Base-by-base conservation (phyloP, 2,797 vertebrate species). In the Tragopan temminckii region DNA sequence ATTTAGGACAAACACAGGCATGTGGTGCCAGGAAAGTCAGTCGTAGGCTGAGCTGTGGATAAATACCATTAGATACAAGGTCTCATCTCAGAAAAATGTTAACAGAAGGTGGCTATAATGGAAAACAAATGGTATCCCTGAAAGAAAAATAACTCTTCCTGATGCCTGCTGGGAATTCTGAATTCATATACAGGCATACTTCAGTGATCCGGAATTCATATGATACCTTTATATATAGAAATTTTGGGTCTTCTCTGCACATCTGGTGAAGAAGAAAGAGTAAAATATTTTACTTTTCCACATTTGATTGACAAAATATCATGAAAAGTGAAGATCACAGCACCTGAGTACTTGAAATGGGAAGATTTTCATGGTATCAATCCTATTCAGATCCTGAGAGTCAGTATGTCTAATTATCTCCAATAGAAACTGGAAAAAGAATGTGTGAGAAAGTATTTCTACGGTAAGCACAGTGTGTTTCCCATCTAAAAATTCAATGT, bases 41-140 rank as follows among this genome's bases (percentile, higher is more conserved):
- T 89, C 87, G 85, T 24, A 80, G 81, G 29, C 81, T 80, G 84
- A 93, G n/a, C 52, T 87, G 76, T 89, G 71, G 81, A 93, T 94
- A 76, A 94, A 92, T 77, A 90, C 84, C 82, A 85, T 94, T 93
- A 95, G 89, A 96, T 77, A 77, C 68, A 92, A 89, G 64, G 96
- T 82, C 89, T 96, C 96, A 96, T 96, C 89, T 92, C 64, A 93
- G 86, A 94, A 96, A 94, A 95, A 96, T 96, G 90, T 94, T 95
- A 95, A 92, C 90, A 95, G 92, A 96, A 96, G 89, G 94, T 96
- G 92, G 84, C 48, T 94, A 78, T 94, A 95, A 96, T 96, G 89
- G 90, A 93, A 96, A 96, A 92, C 95, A 96, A 96, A 96, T 96
- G 96, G 87, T 77, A 92, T 75, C n/a, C 79, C 81, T 88, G 91